phyloP scores from a whole-genome alignment of 2,797 vertebrate genomes.

The Chiloscyllium punctatum region DNA sequence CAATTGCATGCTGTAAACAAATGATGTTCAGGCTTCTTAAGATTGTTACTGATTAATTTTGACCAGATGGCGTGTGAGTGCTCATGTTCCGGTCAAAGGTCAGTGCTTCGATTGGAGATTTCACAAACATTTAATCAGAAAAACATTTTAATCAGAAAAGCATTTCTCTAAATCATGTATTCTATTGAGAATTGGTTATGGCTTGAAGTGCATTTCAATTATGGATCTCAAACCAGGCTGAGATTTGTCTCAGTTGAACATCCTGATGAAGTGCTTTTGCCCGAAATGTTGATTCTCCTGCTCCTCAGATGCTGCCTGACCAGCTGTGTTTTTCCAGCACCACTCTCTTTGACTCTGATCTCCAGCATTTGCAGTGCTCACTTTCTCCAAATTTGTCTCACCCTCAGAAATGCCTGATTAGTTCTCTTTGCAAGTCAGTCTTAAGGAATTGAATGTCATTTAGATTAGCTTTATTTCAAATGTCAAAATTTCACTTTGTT shows the following conservation, averaged over 20 bases:
- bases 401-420: background rate
- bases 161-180: background rate
- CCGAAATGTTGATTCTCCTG: too few relatives aligned
- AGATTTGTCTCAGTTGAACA: background rate
- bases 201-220: background rate
- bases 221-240: background rate
- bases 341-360: too few relatives aligned
- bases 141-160: background rate
- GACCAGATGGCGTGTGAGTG: background rate
- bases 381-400: too few relatives aligned
- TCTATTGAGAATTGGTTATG: background rate
- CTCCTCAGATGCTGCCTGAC: too few relatives aligned
- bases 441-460: background rate
- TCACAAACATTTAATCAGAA: background rate
- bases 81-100: background rate
- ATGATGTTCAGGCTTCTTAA: background rate
- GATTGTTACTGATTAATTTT: background rate
- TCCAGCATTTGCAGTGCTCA: too few relatives aligned
- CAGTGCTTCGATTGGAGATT: background rate
- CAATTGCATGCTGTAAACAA: background rate
- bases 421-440: background rate
- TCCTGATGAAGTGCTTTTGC: too few relatives aligned
- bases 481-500: background rate
- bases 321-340: too few relatives aligned
- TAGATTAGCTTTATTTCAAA: background rate